phyloP scores from a whole-genome alignment of 2,797 vertebrate genomes.

The Acipenser ruthenus region DNA sequence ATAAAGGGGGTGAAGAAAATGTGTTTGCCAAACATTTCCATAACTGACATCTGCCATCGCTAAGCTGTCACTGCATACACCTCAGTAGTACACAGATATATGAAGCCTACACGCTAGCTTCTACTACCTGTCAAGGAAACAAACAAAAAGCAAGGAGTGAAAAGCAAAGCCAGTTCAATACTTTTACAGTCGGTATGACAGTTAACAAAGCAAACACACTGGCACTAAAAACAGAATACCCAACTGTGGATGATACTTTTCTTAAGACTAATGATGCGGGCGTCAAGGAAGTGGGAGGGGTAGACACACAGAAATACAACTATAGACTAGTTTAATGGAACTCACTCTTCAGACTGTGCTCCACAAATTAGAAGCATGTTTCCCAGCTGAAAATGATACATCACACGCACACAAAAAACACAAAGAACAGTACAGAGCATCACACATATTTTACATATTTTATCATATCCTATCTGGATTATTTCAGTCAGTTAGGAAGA shows the following conservation, averaged over 20 bases:
- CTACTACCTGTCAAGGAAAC: conserved; percentile 21
- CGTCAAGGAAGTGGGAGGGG: neutral
- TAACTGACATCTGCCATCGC: too few species aligned
- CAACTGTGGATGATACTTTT: neutral
- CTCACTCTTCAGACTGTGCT: neutral
- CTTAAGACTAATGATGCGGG: conserved; percentile 10
- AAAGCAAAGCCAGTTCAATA: conserved; percentile 10
- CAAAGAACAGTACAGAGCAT: neutral
- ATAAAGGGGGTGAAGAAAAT: too few species aligned
- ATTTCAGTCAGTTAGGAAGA: too few species aligned
- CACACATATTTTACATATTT: too few species aligned
- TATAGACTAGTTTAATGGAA: neutral
- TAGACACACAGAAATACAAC: too few species aligned
- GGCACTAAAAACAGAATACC: conserved; percentile 22
- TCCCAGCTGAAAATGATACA: neutral
- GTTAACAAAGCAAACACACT: conserved; percentile 35
- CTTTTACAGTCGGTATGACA: conserved; percentile 29
- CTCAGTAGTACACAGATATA: too few species aligned
- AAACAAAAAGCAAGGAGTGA: conserved; percentile 18
- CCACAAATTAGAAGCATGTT: neutral
- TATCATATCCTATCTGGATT: too few species aligned
- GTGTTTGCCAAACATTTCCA: too few species aligned
- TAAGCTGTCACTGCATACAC: too few species aligned
- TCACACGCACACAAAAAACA: neutral
- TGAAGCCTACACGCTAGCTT: too few species aligned